These are phyloP conservation scores for Hyperopisus bebe DNA, from an alignment of 2,113 vertebrate species.

Conservation along the genomic window DNA sequence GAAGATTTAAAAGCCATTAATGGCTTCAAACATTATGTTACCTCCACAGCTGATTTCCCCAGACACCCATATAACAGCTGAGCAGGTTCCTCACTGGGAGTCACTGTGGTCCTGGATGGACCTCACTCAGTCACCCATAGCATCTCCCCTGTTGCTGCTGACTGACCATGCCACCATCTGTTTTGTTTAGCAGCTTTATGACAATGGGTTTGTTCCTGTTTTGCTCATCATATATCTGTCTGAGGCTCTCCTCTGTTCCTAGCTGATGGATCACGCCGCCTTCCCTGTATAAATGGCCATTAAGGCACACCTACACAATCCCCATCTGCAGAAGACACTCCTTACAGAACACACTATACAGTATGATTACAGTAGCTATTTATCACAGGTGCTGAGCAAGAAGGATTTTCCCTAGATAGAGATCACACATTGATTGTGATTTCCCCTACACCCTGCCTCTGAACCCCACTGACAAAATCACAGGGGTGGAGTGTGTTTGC, in stretches of 20 bases:
- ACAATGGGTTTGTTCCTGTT: not conserved
- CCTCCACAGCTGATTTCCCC: slow-evolving; percentile 29
- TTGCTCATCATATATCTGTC: not conserved
- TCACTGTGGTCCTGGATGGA: not conserved
- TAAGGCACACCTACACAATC: not conserved
- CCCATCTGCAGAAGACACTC: not conserved
- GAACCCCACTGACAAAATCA: not conserved
- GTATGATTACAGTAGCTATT: not conserved
- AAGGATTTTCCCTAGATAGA: slow-evolving; percentile 4
- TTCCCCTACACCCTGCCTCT: not conserved
- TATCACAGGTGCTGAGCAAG: not conserved
- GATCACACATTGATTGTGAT: not conserved
- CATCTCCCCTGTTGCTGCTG: slow-evolving; percentile 25
- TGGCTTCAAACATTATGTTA: slow-evolving; percentile 9
- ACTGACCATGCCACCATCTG: not conserved
- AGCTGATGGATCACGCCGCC: not conserved
- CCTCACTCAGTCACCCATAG: not conserved
- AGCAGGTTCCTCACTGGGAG: not conserved
- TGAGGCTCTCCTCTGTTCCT: not conserved
- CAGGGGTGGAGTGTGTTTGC: not conserved
- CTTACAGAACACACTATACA: not conserved
- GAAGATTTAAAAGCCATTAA: slow-evolving; percentile 18
- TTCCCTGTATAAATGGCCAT: not conserved
- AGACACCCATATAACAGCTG: slow-evolving; percentile 9
- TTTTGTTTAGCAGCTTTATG: not conserved